phyloP scores from a whole-genome alignment of 2,888 invertebrate genomes.

The Drosophila anceps region DNA sequence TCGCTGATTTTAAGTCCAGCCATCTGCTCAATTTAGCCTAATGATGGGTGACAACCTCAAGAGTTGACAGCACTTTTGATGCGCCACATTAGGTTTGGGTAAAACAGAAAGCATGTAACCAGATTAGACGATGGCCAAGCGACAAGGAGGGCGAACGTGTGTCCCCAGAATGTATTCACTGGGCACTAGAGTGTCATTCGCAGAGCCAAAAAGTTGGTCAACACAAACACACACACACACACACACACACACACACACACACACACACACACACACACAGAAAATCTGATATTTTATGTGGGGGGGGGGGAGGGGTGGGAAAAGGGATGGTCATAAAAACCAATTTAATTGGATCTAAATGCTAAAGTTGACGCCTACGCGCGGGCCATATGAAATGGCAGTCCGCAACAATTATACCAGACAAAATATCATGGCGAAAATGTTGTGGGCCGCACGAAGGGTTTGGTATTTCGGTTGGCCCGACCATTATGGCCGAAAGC shows the following conservation, averaged over 20 bases:
- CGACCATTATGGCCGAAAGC: slow-evolving; percentile 47
- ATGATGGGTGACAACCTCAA: slow-evolving; percentile 44
- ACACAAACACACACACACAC: slow-evolving; percentile 12
- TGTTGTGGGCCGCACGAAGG: slow-evolving; percentile 13
- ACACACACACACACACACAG: slow-evolving; percentile 12
- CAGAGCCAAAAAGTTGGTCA: slow-evolving; percentile 21
- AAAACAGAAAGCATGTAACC: slow-evolving; percentile 64
- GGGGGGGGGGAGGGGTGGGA: slow-evolving; percentile 12
- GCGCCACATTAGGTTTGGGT: slow-evolving; percentile 60
- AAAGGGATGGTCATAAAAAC: slow-evolving; percentile 56
- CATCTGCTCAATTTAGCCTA: slow-evolving; percentile 51
- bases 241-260: slow-evolving; percentile 13
- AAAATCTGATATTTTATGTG: slow-evolving; percentile 12
- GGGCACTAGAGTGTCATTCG: slow-evolving; percentile 22
- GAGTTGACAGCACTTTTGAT: slow-evolving; percentile 54
- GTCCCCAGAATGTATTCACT: slow-evolving; percentile 26
- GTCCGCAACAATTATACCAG: slow-evolving; percentile 62
- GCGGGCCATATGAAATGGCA: slow-evolving; percentile 38
- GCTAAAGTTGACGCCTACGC: slow-evolving; percentile 56
- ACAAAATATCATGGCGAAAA: slow-evolving; percentile 32
- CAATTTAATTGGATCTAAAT: slow-evolving; percentile 78
- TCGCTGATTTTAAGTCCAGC: slow-evolving; percentile 36
- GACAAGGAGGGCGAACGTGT: slow-evolving; percentile 5
- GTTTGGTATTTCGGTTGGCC: slow-evolving; percentile 8
- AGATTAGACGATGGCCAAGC: slow-evolving; percentile 50